Evolutionary conservation across 2,888 invertebrate genomes (phyloP).

Genomic region (Gasteruption jaculator): DNA sequence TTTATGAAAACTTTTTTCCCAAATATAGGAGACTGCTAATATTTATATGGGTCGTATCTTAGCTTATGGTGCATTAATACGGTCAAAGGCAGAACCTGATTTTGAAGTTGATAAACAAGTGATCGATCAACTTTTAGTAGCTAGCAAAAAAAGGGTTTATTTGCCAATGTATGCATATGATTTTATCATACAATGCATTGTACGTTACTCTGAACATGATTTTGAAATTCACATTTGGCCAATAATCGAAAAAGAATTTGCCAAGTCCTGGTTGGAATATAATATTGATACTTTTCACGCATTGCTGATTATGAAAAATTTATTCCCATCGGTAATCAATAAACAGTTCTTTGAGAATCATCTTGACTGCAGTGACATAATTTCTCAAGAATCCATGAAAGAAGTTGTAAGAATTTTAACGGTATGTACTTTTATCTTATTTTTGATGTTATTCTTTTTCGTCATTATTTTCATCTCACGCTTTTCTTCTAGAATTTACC

Average conservation of each 20-base stretch:
- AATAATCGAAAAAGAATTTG: conserved; percentile 58
- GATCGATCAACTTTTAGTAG: no score
- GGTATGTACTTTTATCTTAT: conserved; percentile 51
- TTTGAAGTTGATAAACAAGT: no score
- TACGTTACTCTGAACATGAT: no score
- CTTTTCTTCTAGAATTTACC: conserved; percentile 57
- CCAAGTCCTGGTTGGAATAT: conserved; percentile 63
- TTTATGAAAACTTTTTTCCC: conserved; percentile 23
- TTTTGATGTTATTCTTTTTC: conserved; percentile 12
- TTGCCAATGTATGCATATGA: no score
- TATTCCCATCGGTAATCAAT: conserved; percentile 55
- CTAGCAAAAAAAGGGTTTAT: no score
- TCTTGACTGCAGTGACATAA: conserved; percentile 57
- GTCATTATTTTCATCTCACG: conserved; percentile 15
- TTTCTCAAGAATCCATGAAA: conserved; percentile 58
- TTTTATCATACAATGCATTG: no score
- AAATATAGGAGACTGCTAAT: conserved; percentile 72
- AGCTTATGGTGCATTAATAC: conserved; percentile 66
- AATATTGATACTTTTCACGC: conserved; percentile 64
- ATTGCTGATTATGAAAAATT: conserved; percentile 53
- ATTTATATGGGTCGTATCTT: conserved; percentile 68
- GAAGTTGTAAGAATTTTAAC: conserved; percentile 60
- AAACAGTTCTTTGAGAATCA: conserved; percentile 56
- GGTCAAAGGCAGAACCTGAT: conserved; percentile 62
- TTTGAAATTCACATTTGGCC: no score